phyloP scores from a whole-genome alignment of 2,888 invertebrate genomes.

The Hecatera dysodea region DNA sequence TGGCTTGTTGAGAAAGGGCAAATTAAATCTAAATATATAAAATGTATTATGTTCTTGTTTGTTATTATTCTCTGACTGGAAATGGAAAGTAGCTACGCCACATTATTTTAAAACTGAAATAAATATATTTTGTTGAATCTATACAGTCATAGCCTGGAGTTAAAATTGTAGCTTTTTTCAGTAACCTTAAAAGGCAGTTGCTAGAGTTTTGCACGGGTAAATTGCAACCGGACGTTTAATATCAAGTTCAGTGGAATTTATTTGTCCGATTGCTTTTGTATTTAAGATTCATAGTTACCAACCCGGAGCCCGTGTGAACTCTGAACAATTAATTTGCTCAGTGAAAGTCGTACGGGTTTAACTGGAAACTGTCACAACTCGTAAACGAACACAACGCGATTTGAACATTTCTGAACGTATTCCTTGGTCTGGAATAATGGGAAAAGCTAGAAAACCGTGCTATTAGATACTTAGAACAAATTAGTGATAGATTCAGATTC shows the following conservation, averaged over 20 bases:
- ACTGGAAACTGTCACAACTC: constrained; percentile 11
- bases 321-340: constrained; percentile 13
- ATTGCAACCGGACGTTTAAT: constrained; percentile 3
- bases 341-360: not conserved
- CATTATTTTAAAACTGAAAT: not conserved
- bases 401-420: not conserved
- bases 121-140: not conserved
- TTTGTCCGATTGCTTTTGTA: not conserved
- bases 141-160: constrained; percentile 11
- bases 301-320: constrained; percentile 4
- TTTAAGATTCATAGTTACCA: constrained; percentile 7
- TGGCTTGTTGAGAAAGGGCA: constrained; percentile 3
- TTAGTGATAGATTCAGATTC: not conserved
- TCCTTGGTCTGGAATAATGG: not conserved
- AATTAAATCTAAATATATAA: not conserved
- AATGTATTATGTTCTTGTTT: not conserved
- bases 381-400: not conserved
- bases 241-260: not conserved
- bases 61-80: not conserved
- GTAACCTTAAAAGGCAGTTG: not conserved
- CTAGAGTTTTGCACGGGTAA: not conserved
- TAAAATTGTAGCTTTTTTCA: not conserved
- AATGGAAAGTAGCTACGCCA: no score
- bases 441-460: no score
- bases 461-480: constrained; percentile 1